Evolutionary conservation across 2,888 invertebrate species (phyloP), one percentile per base, ranked within the genome.

Genomic region (Sinhomidia bicolor): DNA sequence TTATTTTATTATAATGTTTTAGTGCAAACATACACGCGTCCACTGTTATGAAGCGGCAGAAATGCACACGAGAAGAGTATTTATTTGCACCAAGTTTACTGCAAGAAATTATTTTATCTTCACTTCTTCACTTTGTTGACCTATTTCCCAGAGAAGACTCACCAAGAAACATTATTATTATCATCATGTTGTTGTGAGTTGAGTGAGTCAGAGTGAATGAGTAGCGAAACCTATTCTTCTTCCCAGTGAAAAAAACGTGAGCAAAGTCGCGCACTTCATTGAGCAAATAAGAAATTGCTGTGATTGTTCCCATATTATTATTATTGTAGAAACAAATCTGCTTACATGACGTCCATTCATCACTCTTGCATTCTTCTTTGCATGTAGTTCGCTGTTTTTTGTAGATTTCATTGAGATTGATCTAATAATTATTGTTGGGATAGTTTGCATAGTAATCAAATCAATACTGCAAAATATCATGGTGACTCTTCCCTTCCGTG

Each of bases 101-200:
- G 60, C 60, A 60, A 60, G 26, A 26, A 23, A 57, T 7, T 17
- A 6, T 57, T 68, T 1, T 41, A 41, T 41, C 36, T 71, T 41
- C 12, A 36, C 1, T 71, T 41, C 41, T 20, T 85, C 78, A 85
- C 85, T 78, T 85, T 41, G 41, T 20, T 85, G 85, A 85, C 85
- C 85, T 85, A 85, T 65, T 85, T 85, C 85, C 71, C 85, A 85
- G 65, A 85, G 65, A 85, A 51, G 85, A 44, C 68, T 85, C 29
- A 36, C 68, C 51, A 36, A 51, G 83, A 41, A 71, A 71, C 41
- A 68, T 62, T 29, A 17, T 62, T n/a, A n/a, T 14, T n/a, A 47
- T n/a, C n/a, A n/a, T n/a, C n/a, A 47, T 47, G 12, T 3, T 47
- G n/a, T n/a, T 47, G n/a, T 47, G 10, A 47, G 14, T 12, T 47